Evolutionary conservation across 2,888 invertebrate species (phyloP), one percentile per base, ranked within the genome.

Genomic region (Drosophila kanekoi): DNA sequence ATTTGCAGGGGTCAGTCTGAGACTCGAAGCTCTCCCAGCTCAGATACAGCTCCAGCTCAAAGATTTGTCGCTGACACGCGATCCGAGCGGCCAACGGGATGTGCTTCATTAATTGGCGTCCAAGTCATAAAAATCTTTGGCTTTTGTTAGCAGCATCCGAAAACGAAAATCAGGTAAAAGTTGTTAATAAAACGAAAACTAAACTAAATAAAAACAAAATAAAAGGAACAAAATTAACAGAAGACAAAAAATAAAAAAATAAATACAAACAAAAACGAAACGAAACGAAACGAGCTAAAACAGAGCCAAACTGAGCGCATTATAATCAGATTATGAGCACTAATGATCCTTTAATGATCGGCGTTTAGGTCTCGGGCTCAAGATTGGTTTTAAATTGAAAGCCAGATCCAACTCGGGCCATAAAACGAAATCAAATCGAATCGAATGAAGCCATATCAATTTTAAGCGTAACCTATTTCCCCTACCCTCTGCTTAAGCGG

Each of bases 271-370:
- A 35, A 43, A 9, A 45, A 32, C 35, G 40, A 56, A 47, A 37
- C 14, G 37, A 44, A 38, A 59, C 28, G 28, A 28, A 61, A 62
- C 56, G 45, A 68, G 68, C 74, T 72, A 73, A 82, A 71, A 72
- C 77, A 81, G 71, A 84, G 66, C 66, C 69, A 87, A 79, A 84
- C 79, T 77, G 85, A 80, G 84, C 81, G 89, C 91, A 92, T 91
- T 91, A 91, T 91, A 91, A 92, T 92, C 91, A 91, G 91, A 92
- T 91, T 91, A 91, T 90, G 91, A 85, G 68, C 86, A 87, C 90
- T 91, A 91, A 91, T 90, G 91, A 90, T 90, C 91, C 91, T 91
- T 91, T 91, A 91, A 91, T 92, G 91, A 92, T 89, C 89, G 87
- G 77, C 92, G 91, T 91, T 91, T 91, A 92, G 85, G 68, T 86